A percentile compares a stretch with the other conserved stretches of the same genome.
Conservation (phyloP, 2,113 vertebrate genomes). For the Lynx canadensis region DNA sequence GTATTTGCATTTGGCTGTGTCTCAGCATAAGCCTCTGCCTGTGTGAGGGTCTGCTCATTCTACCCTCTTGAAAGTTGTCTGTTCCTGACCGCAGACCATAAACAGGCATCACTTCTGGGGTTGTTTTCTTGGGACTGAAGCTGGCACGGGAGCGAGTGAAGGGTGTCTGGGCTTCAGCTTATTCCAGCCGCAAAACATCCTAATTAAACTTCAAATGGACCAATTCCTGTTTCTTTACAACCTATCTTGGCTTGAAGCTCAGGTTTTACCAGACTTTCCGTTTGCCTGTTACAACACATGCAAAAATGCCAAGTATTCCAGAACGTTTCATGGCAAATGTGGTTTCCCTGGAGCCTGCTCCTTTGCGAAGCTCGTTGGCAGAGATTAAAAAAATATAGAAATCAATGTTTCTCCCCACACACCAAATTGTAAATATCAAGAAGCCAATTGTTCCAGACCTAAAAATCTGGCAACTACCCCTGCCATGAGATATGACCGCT, state of each 20-base stretch:
- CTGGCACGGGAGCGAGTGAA: not conserved
- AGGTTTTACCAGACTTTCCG: slow-evolving; percentile 54
- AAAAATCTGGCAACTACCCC: not conserved
- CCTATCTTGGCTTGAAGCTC: slow-evolving; percentile 29
- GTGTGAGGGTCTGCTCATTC: not conserved
- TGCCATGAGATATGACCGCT: fast-evolving
- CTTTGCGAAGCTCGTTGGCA: not conserved
- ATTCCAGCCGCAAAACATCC: not conserved
- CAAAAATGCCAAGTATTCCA: slow-evolving; percentile 49
- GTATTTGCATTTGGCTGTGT: not conserved
- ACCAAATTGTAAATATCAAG: not conserved
- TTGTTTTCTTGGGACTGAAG: not conserved
- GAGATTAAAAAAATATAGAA: not conserved
- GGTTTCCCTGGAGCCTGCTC: not conserved
- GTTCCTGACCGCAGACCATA: not conserved
- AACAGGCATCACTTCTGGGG: not conserved
- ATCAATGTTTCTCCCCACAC: not conserved
- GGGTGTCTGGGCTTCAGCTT: not conserved
- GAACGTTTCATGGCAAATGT: not conserved
- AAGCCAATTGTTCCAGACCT: not conserved
- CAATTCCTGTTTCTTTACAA: slow-evolving; percentile 42
- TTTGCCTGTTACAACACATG: slow-evolving; percentile 68
- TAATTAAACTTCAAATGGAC: slow-evolving; percentile 49
- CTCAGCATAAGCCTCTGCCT: not conserved
- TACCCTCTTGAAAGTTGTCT: not conserved